Evolutionary conservation across 2,797 vertebrate genomes (phyloP), one percentile per base, ranked within the genome.

Genomic region (Paedocypris micromegethes): DNA sequence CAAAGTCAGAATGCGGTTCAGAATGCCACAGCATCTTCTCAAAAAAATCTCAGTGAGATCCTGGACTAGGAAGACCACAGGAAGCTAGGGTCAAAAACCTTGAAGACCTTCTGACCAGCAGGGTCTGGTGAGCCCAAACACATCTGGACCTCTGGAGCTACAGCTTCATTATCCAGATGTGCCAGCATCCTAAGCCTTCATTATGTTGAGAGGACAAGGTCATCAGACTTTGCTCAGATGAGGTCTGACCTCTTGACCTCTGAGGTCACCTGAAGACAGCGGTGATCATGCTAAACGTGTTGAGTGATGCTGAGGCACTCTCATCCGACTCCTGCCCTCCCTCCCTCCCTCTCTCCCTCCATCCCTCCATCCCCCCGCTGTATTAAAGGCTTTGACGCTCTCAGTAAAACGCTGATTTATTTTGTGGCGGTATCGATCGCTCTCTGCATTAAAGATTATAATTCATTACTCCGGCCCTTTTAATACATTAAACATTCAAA

Each of bases 341-440:
- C 38, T 66, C 67, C 6, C 64, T 72, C 9, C 49, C 38, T 67
- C 40, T 55, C 55, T 80, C 74, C 81, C 79, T 73, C 72, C 80
- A 85, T 50, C 42, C 70, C 80, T 84, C 86, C 83, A 23, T 23
- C 84, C 86, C 78, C 80, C 87, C 75, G 87, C 88, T 90, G 88
- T 91, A 90, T 91, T 90, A 91, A 90, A 87, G 80, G 80, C 84
- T 88, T 88, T 88, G 87, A 89, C 87, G 84, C 88, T 85, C 90
- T 90, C 87, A 86, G 88, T 91, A 91, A 91, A 82, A 90, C 90
- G 88, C 90, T 91, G 90, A 91, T 91, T 91, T 91, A 91, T 91
- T 86, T 86, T 87, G 88, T 89, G 80, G 78, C 82, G 81, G 80
- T 91, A 91, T 91, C 87, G 90, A 91, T 91, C 86, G 86, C 83